These are phyloP conservation scores for Minunthozetes semirufus DNA, from an alignment of 2,888 invertebrate genomes.

Conservation along the genomic window DNA sequence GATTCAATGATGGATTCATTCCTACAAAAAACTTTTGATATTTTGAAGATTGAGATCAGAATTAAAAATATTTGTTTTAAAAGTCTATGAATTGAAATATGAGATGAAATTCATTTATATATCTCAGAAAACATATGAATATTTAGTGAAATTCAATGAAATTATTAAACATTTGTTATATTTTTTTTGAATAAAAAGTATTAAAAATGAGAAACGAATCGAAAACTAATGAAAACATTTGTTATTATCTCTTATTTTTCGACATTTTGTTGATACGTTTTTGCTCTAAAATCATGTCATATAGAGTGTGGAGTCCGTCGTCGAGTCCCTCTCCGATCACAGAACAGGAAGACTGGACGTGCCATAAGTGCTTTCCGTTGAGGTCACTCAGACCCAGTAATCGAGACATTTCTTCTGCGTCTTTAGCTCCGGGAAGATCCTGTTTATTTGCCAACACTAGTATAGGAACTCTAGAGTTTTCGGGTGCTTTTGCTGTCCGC, in stretches of 20 bases:
- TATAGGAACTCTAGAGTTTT: conserved; percentile 80
- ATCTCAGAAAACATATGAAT: background rate
- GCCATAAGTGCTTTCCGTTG: conserved; percentile 64
- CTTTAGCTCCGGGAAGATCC: conserved; percentile 74
- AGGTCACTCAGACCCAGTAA: conserved; percentile 77
- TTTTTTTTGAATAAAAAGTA: background rate
- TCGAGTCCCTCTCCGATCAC: conserved; percentile 94
- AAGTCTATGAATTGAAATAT: background rate
- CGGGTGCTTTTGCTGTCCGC: conserved; percentile 81
- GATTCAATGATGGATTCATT: background rate
- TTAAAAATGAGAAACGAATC: background rate
- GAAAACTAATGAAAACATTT: background rate
- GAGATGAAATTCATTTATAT: background rate
- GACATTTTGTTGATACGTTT: conserved; percentile 72
- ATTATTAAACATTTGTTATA: background rate
- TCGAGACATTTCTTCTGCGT: conserved; percentile 74
- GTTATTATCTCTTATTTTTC: conserved; percentile 23
- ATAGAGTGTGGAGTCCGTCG: conserved; percentile 86
- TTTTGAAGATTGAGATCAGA: conserved; percentile 3
- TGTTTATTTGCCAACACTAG: conserved; percentile 93
- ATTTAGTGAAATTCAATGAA: background rate
- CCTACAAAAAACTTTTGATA: background rate
- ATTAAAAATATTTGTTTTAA: conserved; percentile 4
- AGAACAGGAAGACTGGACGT: conserved; percentile 90
- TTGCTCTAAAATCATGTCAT: conserved; percentile 89